Conservation (phyloP, 2,113 vertebrate species). For the Seriola aureovittata region DNA sequence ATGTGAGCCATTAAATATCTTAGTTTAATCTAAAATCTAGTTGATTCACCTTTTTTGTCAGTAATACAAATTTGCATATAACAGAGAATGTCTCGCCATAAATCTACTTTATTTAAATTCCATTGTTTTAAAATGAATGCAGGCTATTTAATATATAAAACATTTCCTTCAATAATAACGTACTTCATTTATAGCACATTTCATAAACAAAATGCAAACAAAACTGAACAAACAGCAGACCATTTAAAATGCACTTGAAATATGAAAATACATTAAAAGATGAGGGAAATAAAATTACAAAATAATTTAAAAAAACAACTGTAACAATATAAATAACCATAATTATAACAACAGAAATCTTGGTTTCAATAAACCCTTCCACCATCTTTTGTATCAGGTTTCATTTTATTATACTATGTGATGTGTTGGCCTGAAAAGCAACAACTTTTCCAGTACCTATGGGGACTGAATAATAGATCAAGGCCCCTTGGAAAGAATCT, state of each 20-base stretch:
- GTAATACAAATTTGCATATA: not conserved
- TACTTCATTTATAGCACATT: not conserved
- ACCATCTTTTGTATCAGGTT: constrained; percentile 18
- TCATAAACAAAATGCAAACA: not conserved
- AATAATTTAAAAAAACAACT: not conserved
- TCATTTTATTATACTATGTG: constrained; percentile 28
- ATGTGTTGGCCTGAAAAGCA: constrained; percentile 30
- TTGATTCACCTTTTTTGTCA: too few relatives aligned
- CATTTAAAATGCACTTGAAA: not conserved
- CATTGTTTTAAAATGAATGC: not conserved
- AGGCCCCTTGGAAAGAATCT: constrained; percentile 19
- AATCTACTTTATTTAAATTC: not conserved
- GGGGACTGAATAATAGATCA: constrained; percentile 53
- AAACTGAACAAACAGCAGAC: not conserved
- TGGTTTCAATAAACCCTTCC: not conserved
- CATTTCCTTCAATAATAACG: not conserved
- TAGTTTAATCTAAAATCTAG: too few relatives aligned
- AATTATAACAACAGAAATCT: not conserved
- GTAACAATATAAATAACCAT: not conserved
- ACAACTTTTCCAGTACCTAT: constrained; percentile 29
- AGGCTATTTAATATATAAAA: not conserved
- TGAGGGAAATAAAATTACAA: not conserved
- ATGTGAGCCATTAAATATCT: too few relatives aligned
- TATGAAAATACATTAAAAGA: not conserved
- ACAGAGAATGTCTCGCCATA: not conserved